Conservation (phyloP, 2,113 vertebrate species). For the Apeltes quadracus region DNA sequence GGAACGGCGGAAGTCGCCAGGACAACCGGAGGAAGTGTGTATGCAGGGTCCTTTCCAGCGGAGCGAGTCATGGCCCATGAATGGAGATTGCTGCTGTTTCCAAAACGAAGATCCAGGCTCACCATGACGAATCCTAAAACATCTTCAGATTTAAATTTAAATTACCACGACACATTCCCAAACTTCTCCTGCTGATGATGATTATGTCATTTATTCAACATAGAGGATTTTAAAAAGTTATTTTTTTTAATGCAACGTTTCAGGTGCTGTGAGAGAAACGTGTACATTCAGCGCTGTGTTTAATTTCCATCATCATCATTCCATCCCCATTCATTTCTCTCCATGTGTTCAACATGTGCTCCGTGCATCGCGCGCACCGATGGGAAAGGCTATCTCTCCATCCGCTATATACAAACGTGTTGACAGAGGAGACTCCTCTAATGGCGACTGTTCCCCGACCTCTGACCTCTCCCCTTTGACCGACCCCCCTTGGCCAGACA, state of each 20-base stretch:
- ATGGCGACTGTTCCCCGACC: conserved; percentile 66
- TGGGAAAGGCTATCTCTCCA: conserved; percentile 41
- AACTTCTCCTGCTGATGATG: not conserved
- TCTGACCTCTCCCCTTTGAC: conserved; percentile 64
- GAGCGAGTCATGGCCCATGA: not conserved
- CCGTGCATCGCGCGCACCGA: conserved; percentile 44
- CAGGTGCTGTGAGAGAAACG: not conserved
- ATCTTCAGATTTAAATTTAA: not conserved
- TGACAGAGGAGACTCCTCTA: conserved; percentile 71
- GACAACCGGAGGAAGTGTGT: not conserved
- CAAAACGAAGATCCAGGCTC: not conserved
- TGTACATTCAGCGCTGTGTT: conserved; percentile 1
- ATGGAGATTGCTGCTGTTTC: not conserved
- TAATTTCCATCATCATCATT: conserved; percentile 61
- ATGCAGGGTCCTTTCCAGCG: not conserved
- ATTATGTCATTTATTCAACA: not conserved
- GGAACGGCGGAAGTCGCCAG: not conserved
- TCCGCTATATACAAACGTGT: conserved; percentile 72
- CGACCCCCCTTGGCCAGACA: conserved; percentile 56
- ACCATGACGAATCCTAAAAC: not conserved
- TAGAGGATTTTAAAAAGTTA: not conserved
- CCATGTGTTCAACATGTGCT: conserved; percentile 24
- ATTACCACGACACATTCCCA: not conserved
- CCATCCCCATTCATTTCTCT: conserved; percentile 44
- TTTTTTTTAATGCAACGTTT: not conserved